Evolutionary conservation across 2,113 vertebrate genomes (phyloP).

Genomic region (Syngnathus scovelli): DNA sequence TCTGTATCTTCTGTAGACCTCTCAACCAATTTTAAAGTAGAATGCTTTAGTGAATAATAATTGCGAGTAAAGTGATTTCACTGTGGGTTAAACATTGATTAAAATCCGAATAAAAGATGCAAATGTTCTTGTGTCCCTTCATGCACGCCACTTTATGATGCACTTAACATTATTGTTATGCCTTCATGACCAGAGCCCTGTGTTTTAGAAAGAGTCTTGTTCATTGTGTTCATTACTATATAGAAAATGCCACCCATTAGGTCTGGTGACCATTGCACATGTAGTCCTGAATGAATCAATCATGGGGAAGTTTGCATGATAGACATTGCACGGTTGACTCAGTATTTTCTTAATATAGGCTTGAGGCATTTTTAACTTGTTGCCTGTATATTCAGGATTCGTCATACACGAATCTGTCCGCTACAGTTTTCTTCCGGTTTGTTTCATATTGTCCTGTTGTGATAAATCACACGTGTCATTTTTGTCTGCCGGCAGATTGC

Average conservation of each 20-base stretch:
- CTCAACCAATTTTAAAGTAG: too few species aligned
- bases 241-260: constrained; percentile 16
- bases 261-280: constrained; percentile 13
- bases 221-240: constrained; percentile 4
- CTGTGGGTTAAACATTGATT: background rate
- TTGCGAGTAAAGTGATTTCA: background rate
- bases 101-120: background rate
- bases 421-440: background rate
- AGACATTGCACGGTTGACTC: constrained; percentile 4
- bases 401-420: background rate
- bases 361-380: background rate
- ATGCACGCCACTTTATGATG: constrained; percentile 16
- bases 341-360: constrained; percentile 7
- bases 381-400: background rate
- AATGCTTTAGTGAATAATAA: too few species aligned
- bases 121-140: constrained; percentile 5
- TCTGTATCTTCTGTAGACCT: too few species aligned
- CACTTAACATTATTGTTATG: constrained; percentile 15
- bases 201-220: constrained; percentile 10
- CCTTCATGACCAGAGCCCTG: constrained; percentile 18
- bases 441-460: background rate
- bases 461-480: background rate
- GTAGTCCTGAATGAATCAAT: background rate
- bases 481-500: constrained; percentile 79
- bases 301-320: constrained; percentile 3